These are phyloP conservation scores for Meandrusa payeni DNA, from an alignment of 2,888 invertebrate species.

Conservation along the genomic window DNA sequence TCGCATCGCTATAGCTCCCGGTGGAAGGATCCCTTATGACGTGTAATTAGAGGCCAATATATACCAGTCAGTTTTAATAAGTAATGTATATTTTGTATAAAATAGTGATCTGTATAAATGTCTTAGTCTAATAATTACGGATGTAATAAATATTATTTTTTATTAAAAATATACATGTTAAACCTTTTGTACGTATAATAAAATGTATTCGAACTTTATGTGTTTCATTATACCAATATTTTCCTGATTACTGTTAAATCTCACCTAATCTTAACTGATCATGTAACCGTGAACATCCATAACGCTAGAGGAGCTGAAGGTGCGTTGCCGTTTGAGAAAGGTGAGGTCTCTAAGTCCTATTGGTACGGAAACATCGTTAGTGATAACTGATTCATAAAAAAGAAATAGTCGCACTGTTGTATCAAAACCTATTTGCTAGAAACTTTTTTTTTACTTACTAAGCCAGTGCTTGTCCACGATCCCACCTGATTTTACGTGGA, in stretches of 20 bases:
- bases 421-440: no score
- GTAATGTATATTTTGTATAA: slow-evolving; percentile 33
- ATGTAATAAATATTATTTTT: slow-evolving; percentile 14
- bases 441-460: no score
- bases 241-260: no score
- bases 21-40: slow-evolving; percentile 41
- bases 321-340: no score
- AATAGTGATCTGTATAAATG: slow-evolving; percentile 21
- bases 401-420: no score
- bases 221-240: not conserved
- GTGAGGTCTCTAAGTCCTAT: no score
- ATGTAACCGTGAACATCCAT: not conserved
- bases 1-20: slow-evolving; percentile 44
- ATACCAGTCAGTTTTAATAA: slow-evolving; percentile 58
- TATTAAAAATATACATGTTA: slow-evolving; percentile 13
- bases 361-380: no score
- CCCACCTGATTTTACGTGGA: no score
- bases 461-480: no score
- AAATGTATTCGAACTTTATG: slow-evolving; percentile 13
- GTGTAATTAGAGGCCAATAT: slow-evolving; percentile 39
- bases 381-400: no score
- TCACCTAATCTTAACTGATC: no score
- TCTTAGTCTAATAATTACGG: no score
- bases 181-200: slow-evolving; percentile 22
- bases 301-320: not conserved